phyloP scores from a whole-genome alignment of 2,113 vertebrate genomes.

The Lota lota region DNA sequence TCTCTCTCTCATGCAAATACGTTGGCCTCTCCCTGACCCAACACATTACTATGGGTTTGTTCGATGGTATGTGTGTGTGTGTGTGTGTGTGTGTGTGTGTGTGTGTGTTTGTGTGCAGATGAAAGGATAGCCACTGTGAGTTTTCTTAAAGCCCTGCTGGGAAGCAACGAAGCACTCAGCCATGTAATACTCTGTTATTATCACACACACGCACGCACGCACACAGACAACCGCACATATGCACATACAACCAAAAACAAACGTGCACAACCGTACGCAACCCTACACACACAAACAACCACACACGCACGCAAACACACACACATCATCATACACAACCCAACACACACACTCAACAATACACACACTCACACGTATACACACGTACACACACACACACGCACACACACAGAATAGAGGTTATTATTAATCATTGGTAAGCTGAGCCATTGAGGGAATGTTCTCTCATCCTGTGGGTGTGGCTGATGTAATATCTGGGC shows the following conservation, averaged over 20 bases:
- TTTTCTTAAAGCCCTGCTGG: conserved; percentile 58
- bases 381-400: neutral
- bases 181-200: conserved; percentile 47
- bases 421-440: too few species aligned
- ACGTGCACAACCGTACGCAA: too few species aligned
- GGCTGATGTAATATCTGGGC: too few species aligned
- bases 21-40: conserved; percentile 36
- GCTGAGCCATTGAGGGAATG: too few species aligned
- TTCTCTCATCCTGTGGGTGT: too few species aligned
- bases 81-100: neutral
- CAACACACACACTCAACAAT: neutral
- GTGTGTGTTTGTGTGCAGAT: conserved; percentile 23
- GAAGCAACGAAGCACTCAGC: conserved; percentile 46
- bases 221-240: neutral
- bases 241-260: too few species aligned
- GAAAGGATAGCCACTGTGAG: conserved; percentile 36
- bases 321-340: neutral
- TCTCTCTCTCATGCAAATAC: neutral
- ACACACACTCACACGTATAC: neutral
- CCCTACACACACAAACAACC: neutral
- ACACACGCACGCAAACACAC: neutral
- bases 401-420: too few species aligned
- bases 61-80: conserved; percentile 6
- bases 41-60: neutral
- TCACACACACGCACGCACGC: conserved; percentile 7